These are phyloP conservation scores for Paragorgia papillata DNA, from an alignment of 92 coral and sea anemone genomes.

Conservation along the genomic window DNA sequence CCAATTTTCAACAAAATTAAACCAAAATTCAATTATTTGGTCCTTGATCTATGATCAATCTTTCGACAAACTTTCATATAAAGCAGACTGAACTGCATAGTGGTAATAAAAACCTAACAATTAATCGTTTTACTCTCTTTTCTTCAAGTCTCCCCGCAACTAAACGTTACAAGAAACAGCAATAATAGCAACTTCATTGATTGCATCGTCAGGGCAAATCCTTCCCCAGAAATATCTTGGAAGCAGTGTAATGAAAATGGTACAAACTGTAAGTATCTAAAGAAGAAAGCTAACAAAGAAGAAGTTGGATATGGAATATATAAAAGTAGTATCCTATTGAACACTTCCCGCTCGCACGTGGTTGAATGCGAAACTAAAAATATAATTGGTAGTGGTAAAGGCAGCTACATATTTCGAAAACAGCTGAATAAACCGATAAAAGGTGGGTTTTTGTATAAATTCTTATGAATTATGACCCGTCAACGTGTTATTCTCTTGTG, in stretches of 20 bases:
- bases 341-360: background rate
- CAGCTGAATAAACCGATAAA: background rate
- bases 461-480: constrained; percentile 70
- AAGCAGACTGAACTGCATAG: too few relatives aligned
- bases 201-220: constrained; percentile 19
- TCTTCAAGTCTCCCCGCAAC: constrained; percentile 9
- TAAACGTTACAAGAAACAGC: background rate
- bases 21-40: too few relatives aligned
- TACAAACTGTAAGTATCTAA: constrained; percentile 21
- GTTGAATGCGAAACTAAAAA: constrained; percentile 10
- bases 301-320: constrained; percentile 5
- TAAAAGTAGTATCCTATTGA: constrained; percentile 4
- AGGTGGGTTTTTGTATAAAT: constrained; percentile 47
- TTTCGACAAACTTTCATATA: too few relatives aligned
- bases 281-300: background rate
- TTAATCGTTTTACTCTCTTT: background rate
- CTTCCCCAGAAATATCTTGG: constrained; percentile 31
- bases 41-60: too few relatives aligned
- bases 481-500: constrained; percentile 76
- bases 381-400: background rate
- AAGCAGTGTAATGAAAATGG: background rate
- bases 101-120: too few relatives aligned
- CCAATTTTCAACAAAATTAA: too few relatives aligned
- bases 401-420: background rate
- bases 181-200: constrained; percentile 9